Evolutionary conservation across 2,888 invertebrate species (phyloP).

Genomic region (Acholoe squamosa): DNA sequence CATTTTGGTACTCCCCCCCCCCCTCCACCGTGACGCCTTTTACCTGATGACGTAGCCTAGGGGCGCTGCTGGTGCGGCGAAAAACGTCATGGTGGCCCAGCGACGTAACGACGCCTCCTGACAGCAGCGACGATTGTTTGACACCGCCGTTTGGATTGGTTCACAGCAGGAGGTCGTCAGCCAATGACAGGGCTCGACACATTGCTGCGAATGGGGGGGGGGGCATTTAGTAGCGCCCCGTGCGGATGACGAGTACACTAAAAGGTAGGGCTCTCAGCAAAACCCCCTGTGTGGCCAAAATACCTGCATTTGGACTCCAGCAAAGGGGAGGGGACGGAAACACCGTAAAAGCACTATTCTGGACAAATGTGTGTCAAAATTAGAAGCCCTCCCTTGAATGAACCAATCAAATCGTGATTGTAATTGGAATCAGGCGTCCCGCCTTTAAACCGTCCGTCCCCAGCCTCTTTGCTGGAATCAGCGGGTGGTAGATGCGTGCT

Average conservation of each 20-base stretch:
- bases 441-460: background rate
- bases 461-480: conserved; percentile 12
- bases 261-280: background rate
- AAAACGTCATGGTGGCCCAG: background rate
- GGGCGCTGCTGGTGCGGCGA: conserved; percentile 10
- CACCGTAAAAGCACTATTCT: background rate
- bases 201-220: conserved; percentile 38
- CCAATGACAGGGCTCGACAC: conserved; percentile 56
- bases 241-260: background rate
- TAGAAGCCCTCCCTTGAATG: conserved; percentile 36
- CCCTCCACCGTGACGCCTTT: background rate
- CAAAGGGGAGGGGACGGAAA: background rate
- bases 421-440: background rate
- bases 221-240: conserved; percentile 35
- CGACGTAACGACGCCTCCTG: conserved; percentile 54
- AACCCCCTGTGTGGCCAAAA: background rate
- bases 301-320: background rate
- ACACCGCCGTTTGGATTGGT: conserved; percentile 48
- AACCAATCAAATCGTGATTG: conserved; percentile 43
- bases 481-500: conserved; percentile 18
- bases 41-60: conserved; percentile 29
- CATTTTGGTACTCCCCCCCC: background rate
- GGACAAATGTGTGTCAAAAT: conserved; percentile 46
- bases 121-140: conserved; percentile 41
- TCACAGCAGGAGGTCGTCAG: conserved; percentile 46